Conservation (phyloP, 2,888 invertebrate species). For the Blastobasis lacticolella region DNA sequence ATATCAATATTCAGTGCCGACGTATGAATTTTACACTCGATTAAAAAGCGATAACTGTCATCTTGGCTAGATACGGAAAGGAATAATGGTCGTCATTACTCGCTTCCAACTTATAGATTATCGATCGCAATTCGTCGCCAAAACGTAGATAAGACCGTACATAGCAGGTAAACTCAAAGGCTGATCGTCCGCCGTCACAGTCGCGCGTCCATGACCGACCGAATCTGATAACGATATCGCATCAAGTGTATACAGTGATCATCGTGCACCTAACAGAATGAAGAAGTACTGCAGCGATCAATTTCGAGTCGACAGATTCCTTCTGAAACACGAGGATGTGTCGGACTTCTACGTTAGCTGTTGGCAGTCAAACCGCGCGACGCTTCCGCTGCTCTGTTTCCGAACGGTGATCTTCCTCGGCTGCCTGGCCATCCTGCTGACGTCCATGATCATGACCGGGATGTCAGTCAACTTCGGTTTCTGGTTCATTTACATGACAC, state of each 20-base stretch:
- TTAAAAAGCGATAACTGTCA: too few relatives aligned
- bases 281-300: slow-evolving; percentile 45
- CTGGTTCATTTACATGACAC: slow-evolving; percentile 57
- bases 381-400: slow-evolving; percentile 36
- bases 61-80: neutral
- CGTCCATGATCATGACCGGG: slow-evolving; percentile 33
- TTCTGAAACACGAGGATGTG: slow-evolving; percentile 35
- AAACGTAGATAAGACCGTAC: too few relatives aligned
- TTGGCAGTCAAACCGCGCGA: slow-evolving; percentile 40
- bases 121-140: too few relatives aligned
- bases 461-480: slow-evolving; percentile 14
- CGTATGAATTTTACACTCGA: too few relatives aligned
- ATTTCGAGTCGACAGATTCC: slow-evolving; percentile 30
- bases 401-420: slow-evolving; percentile 39
- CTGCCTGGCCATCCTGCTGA: slow-evolving; percentile 35
- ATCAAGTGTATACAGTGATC: too few relatives aligned
- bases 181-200: too few relatives aligned
- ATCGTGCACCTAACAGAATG: slow-evolving; percentile 1
- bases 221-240: too few relatives aligned
- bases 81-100: neutral
- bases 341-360: slow-evolving; percentile 45
- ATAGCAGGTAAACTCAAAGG: too few relatives aligned
- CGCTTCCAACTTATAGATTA: too few relatives aligned
- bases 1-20: too few relatives aligned
- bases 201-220: too few relatives aligned